Evolutionary conservation across 2,113 vertebrate genomes (phyloP).

Genomic region (Cyanocitta stelleri): DNA sequence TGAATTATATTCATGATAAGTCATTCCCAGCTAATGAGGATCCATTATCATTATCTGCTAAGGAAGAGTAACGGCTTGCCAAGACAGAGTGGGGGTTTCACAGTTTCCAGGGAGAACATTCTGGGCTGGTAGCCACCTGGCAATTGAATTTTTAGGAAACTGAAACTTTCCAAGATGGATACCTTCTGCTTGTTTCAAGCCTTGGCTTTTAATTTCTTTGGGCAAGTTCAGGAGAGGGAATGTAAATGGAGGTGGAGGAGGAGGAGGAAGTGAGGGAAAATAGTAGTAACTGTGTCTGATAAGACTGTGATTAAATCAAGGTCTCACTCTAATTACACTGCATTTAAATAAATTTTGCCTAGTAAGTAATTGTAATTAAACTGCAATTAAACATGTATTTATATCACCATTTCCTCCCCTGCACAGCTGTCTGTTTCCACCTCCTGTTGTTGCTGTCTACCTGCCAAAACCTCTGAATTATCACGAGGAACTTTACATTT

Average conservation of each 20-base stretch:
- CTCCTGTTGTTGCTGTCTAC: conserved; percentile 60
- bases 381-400: conserved; percentile 80
- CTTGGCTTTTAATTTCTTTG: neutral
- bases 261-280: conserved; percentile 4
- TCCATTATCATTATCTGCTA: conserved; percentile 55
- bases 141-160: neutral
- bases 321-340: conserved; percentile 74
- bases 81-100: neutral
- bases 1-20: conserved; percentile 65
- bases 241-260: neutral
- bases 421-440: conserved; percentile 67
- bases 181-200: neutral
- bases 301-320: conserved; percentile 78
- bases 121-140: conserved; percentile 20
- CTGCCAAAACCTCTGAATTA: conserved; percentile 41
- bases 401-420: conserved; percentile 68
- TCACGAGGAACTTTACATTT: neutral
- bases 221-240: neutral
- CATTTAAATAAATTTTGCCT: conserved; percentile 78
- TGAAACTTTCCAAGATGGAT: neutral
- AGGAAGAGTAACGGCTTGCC: conserved; percentile 8
- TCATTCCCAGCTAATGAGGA: conserved; percentile 66
- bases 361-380: conserved; percentile 80
- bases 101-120: conserved; percentile 16
- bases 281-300: conserved; percentile 57